Conservation (phyloP, 1,140 invertebrate species). For the Ylistrum balloti region DNA sequence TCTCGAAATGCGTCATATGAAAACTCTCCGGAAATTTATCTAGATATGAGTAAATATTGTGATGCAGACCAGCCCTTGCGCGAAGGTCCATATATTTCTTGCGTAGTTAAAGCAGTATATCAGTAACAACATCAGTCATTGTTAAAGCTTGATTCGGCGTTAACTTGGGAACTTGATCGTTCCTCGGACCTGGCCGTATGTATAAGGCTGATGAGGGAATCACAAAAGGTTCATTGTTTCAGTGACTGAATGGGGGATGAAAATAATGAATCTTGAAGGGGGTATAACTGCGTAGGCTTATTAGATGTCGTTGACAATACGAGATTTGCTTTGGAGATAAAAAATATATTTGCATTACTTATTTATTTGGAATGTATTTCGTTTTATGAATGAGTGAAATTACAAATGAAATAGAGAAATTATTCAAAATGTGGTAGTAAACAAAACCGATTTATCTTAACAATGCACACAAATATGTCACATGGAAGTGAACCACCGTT, state of each 20-base stretch:
- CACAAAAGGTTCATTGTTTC: background rate
- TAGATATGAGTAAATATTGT: slow-evolving; percentile 23
- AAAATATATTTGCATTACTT: background rate
- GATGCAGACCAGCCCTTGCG: background rate
- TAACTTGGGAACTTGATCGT: background rate
- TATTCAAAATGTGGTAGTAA: background rate
- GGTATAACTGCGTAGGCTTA: slow-evolving; percentile 1
- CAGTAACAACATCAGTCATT: background rate
- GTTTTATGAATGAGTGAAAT: slow-evolving; percentile 18
- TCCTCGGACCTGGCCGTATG: background rate
- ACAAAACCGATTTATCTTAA: background rate
- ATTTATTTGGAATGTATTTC: background rate
- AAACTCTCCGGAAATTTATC: background rate
- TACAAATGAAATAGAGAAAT: background rate
- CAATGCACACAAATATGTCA: slow-evolving; percentile 25
- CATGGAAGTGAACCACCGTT: background rate
- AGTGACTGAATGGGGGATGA: background rate
- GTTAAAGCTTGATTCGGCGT: background rate
- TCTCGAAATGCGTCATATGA: slow-evolving; percentile 9
- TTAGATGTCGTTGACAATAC: background rate
- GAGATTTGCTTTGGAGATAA: slow-evolving; percentile 1
- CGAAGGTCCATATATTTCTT: background rate
- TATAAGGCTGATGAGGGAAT: background rate
- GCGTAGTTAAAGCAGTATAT: background rate
- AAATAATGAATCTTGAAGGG: background rate